Percentiles rank a stretch among this genome's conserved stretches.
phyloP scores from a whole-genome alignment of 2,113 vertebrate genomes.

The Eolophus roseicapilla region DNA sequence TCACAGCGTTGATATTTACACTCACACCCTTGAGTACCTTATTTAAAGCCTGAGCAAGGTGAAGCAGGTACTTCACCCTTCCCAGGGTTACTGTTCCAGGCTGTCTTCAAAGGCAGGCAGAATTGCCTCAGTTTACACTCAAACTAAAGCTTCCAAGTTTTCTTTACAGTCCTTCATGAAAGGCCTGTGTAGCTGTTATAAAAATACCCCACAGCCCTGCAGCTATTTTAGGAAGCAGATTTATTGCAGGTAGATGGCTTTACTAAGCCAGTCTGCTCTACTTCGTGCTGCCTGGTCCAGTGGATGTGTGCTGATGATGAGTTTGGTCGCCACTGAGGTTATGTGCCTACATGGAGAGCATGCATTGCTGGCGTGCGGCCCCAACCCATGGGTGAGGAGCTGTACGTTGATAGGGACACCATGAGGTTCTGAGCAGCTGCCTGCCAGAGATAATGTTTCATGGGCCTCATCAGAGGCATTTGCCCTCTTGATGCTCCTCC shows the following conservation, averaged over 20 bases:
- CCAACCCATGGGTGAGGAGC: background rate
- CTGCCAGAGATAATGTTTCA: background rate
- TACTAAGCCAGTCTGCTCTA: background rate
- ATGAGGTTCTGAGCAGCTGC: background rate
- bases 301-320: background rate
- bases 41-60: background rate
- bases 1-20: background rate
- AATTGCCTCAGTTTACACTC: background rate
- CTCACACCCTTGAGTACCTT: background rate
- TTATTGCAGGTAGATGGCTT: constrained; percentile 18
- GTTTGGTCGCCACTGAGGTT: background rate
- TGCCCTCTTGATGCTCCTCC: background rate
- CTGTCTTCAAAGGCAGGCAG: background rate
- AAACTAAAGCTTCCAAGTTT: background rate
- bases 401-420: background rate
- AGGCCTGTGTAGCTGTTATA: background rate
- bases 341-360: fast-evolving
- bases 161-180: background rate
- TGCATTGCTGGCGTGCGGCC: background rate
- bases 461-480: background rate
- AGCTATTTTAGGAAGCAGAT: constrained; percentile 47
- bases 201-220: background rate
- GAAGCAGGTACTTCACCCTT: background rate
- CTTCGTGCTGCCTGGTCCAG: background rate
- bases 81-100: background rate